Evolutionary conservation across 2,113 vertebrate species (phyloP), one percentile per base, ranked within the genome.

Genomic region (Fregata magnificens): DNA sequence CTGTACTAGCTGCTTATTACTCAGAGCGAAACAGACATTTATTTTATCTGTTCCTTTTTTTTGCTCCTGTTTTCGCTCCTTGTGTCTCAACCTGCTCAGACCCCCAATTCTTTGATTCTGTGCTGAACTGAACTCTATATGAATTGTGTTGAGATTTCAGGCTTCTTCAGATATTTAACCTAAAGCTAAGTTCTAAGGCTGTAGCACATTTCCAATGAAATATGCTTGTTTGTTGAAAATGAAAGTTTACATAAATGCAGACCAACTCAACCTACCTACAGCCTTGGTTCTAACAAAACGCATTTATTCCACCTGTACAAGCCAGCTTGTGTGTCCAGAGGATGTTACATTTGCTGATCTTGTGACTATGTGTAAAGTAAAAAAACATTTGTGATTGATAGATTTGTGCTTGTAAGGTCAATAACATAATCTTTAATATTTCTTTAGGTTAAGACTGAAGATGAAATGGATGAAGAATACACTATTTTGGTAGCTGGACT

Each of bases 331-430:
- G 10, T 50, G 36, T 74, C 42, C 36, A 84, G 40, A 47, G 32
- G 25, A 24, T n/a, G 34, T 16, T 58, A 55, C 13, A 24, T 76
- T 63, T 88, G 36, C 32, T 69, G 34, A 53, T 19, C 76, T 31
- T 70, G 36, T 1, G 6, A 58, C 28, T 59, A 32, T 29, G 4
- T 0, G 0, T 50, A 78, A 58, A 82, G 18, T 21, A 32, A 66
- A 85, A 66, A 74, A 7, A 0, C 1, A 20, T 52, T 22, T 53
- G 14, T 63, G n/a, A 55, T 6, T 63, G n/a, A 55, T 6, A 69
- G 14, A 38, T 80, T n/a, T 69, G 58, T 88, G 36, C 10, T 78
- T 84, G 14, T 45, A 82, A 84, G 55, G 16, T 42, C 29, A 82
- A 13, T 47, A 67, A 45, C 3, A 66, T 5, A 3, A 49, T 59